phyloP scores from a whole-genome alignment of 1,140 invertebrate genomes.

The Panagrolaimus sp. region DNA sequence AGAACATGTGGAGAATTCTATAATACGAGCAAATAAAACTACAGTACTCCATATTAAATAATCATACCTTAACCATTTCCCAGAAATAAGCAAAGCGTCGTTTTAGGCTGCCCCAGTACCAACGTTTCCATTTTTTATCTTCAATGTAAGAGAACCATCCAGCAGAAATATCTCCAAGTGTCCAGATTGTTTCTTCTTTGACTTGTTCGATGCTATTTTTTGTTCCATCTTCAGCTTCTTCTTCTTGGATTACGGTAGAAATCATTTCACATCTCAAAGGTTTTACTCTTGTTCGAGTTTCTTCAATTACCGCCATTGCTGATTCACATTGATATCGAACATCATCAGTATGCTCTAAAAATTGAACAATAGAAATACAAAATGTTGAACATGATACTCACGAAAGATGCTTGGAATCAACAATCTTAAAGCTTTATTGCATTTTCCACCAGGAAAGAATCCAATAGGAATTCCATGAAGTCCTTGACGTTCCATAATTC shows the following conservation, averaged over 20 bases:
- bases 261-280: slow-evolving; percentile 32
- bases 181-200: slow-evolving; percentile 24
- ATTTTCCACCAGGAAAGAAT: slow-evolving; percentile 35
- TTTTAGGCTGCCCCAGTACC: slow-evolving; percentile 33
- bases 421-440: slow-evolving; percentile 17
- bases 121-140: slow-evolving; percentile 36
- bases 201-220: neutral
- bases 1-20: slow-evolving; percentile 23
- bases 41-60: neutral
- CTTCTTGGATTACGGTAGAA: neutral
- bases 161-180: slow-evolving; percentile 25
- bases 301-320: slow-evolving; percentile 40
- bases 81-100: slow-evolving; percentile 27
- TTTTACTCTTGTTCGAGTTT: slow-evolving; percentile 15
- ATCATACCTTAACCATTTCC: slow-evolving; percentile 40
- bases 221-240: slow-evolving; percentile 16
- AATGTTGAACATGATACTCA: neutral
- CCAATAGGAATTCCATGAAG: slow-evolving; percentile 23
- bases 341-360: slow-evolving; percentile 22
- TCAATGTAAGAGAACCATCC: slow-evolving; percentile 44
- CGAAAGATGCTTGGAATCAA: slow-evolving; percentile 26
- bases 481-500: slow-evolving; percentile 14
- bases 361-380: neutral
- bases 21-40: slow-evolving; percentile 12
- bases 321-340: slow-evolving; percentile 35